Conservation (phyloP, 2,888 invertebrate species). For the Agrochola lota region DNA sequence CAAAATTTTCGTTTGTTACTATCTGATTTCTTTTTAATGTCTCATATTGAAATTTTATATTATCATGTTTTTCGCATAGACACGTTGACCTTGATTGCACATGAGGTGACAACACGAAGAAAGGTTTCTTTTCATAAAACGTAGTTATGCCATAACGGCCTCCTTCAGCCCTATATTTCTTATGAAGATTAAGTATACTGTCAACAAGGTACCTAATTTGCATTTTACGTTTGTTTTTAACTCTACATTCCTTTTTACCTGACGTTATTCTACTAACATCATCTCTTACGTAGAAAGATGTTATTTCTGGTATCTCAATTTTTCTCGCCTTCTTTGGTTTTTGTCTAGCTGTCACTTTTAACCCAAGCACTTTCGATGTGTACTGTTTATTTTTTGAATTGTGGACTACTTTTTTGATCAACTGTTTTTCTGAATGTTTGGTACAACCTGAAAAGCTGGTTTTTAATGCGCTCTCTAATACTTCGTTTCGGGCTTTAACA, state of each 20-base stretch:
- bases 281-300: not conserved
- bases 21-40: no score
- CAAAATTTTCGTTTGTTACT: no score
- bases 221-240: no score
- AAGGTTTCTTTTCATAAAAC: no score
- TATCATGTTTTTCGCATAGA: not conserved
- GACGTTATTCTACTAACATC: not conserved
- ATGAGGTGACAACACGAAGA: no score
- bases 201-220: no score
- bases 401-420: not conserved
- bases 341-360: not conserved
- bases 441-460: not conserved
- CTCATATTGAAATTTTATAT: not conserved
- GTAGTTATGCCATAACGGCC: no score
- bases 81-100: not conserved
- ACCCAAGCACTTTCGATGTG: not conserved
- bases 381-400: not conserved
- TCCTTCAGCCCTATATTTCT: no score
- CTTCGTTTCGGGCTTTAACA: not conserved
- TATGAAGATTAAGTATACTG: no score
- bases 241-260: no score
- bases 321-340: not conserved
- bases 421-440: not conserved
- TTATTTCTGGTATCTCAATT: not conserved
- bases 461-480: not conserved